Base-by-base conservation (phyloP, 1,140 invertebrate species). In the Copidosoma floridanum region DNA sequence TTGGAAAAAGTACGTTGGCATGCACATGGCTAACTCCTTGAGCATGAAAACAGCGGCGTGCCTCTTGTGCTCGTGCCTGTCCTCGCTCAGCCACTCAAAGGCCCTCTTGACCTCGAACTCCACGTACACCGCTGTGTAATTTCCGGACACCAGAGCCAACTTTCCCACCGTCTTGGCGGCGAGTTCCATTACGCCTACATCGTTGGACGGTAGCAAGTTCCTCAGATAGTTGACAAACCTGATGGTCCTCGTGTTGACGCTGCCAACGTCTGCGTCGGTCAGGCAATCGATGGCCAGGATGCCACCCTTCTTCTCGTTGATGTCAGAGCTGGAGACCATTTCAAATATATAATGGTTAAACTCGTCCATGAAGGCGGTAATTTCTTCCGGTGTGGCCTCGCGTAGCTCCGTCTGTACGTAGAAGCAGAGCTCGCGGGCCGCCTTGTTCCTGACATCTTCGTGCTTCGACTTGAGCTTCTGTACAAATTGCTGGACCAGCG, bases 1-100 rank as follows among this genome's bases (percentile, higher is more conserved):
- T 81, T 98, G 95, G 75, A 97, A 99, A 78, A 99, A 99, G 78
- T 97, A 97, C 14, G 96, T 98, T 2, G 96, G 96, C 80, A 97
- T 94, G 12, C 93, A 93, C 16, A 95, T 88, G 11, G 97, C 97
- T 14, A 99, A 78, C 80, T 99, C 97, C 71, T 92, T 88, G 7
- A 98, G 76, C 11, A 99, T 87, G 21, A 99, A 81, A 3, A 97
- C 95, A 1, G 94, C 94, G 8, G 94, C 93, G 75, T 95, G 93
- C 58, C 94, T 83, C 73, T 92, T 91, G 1, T 90, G 86, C 73
- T 98, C 95, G 75, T 94, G 87, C 66, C 94, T 83, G 66, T 97
- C 94, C 29, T 88, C 91, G 50, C 86, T 86, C 0, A 98, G 80
- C 93, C 93, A 97, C 75, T 98, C 95, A 72, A 98, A 93, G 7